Evolutionary conservation across 1,140 invertebrate species (phyloP), one percentile per base, ranked within the genome.

Genomic region (Arion vulgaris): DNA sequence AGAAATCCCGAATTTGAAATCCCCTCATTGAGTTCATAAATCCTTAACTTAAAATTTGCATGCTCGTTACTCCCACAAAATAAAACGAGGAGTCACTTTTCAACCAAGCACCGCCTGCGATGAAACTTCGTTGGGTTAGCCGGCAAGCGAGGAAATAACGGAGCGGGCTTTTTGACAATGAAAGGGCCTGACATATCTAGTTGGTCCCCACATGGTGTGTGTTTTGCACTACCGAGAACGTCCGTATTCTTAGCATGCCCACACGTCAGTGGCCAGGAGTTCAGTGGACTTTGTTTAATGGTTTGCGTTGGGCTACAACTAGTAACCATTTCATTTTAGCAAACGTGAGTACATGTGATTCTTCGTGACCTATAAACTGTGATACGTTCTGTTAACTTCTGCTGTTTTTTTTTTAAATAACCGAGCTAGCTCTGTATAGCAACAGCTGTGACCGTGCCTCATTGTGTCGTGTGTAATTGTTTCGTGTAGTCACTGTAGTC

Each of bases 241-340:
- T 11, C 38, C n/a, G 45, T 49, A n/a, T 15, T 38, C 23, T 66
- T 53, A 62, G 76, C 39, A 62, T 79, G 76, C 53, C 49, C 34
- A 62, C 53, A 34, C 38, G 76, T 39, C 49, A 62, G 76, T 79
- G 76, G 49, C 49, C 53, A 26, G 49, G 76, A 39, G 76, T 79
- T 53, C 49, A 62, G 51, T 79, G 76, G 49, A 62, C 57, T 53
- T 79, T 53, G 49, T 53, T 79, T 57, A n/a, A 57, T 45, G 23
- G 74, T 38, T 53, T 72, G n/a, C 71, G 71, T 9, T 72, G 71
- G 71, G 71, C 71, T 11, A 72, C 71, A 19, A 39, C 71, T 1
- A 72, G 71, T 26, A 41, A 72, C 28, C 71, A 72, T 72, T 72
- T 72, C 26, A 2, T 72, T 72, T 26, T 72, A 72, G 36, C 36